phyloP scores from a whole-genome alignment of 2,888 invertebrate species.

The Hypercompe scribonia region DNA sequence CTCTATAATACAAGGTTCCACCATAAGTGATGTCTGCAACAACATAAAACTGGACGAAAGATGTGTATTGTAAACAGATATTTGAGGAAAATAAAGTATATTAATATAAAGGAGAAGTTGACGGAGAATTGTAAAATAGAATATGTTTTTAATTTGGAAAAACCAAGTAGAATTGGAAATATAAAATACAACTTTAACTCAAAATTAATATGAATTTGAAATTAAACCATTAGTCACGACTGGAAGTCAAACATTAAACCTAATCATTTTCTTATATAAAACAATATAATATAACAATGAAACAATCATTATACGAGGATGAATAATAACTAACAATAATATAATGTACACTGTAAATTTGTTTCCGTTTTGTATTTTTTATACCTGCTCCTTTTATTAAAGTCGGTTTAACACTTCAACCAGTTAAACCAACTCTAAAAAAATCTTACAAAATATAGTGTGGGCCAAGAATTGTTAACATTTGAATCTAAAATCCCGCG shows the following conservation, averaged over 20 bases:
- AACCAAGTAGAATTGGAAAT: no score
- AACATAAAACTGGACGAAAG: constrained; percentile 22
- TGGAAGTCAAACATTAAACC: not conserved
- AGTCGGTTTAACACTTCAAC: no score
- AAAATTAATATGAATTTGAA: not conserved
- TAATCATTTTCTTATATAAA: not conserved
- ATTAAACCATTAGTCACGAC: not conserved
- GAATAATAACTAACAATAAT: not conserved
- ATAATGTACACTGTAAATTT: not conserved
- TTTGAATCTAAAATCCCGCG: no score
- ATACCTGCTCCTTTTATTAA: not conserved
- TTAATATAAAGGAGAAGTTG: not conserved
- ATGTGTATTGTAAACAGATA: constrained; percentile 2
- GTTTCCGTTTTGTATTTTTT: not conserved
- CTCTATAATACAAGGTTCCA: constrained; percentile 27
- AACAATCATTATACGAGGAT: not conserved
- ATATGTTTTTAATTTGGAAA: not conserved
- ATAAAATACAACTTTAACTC: not conserved
- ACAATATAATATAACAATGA: not conserved
- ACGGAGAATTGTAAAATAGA: not conserved
- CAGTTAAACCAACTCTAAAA: not conserved
- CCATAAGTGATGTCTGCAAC: constrained; percentile 35
- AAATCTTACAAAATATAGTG: no score
- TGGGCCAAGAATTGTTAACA: no score
- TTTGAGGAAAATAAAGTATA: not conserved